A percentile compares a stretch with the other conserved stretches of the same genome.
phyloP scores from a whole-genome alignment of 1,140 invertebrate genomes.

The Nasonia longicornis region DNA sequence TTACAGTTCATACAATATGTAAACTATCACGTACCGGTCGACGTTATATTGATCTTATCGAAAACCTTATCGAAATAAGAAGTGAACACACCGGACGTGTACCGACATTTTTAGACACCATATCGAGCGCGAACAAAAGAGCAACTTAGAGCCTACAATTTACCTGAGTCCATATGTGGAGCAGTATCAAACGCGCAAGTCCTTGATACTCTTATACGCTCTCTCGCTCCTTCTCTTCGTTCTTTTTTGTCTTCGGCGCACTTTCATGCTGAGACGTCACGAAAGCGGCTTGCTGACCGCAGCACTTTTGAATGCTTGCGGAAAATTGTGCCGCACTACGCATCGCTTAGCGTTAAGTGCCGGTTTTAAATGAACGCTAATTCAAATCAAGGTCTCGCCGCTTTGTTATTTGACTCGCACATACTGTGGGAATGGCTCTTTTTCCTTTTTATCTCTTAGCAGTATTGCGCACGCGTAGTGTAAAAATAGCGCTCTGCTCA shows the following conservation, averaged over 20 bases:
- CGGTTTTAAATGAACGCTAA: neutral
- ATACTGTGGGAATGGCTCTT: neutral
- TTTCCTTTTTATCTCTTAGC: neutral
- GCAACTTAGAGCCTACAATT: neutral
- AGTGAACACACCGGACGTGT: no score
- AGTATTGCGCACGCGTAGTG: no score
- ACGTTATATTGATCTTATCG: no score
- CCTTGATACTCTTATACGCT: neutral
- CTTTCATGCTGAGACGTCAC: neutral
- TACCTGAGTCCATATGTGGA: neutral
- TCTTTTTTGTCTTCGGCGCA: neutral
- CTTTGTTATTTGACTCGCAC: neutral
- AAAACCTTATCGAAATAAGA: no score
- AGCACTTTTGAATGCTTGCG: constrained; percentile 4
- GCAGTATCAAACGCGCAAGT: neutral
- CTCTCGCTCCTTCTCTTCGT: neutral
- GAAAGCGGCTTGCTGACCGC: neutral
- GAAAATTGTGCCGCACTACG: neutral
- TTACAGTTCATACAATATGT: no score
- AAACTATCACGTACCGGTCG: no score
- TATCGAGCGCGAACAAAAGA: no score
- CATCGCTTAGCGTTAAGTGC: constrained; percentile 10
- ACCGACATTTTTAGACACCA: no score
- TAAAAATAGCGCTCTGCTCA: no score
- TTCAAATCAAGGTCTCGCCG: neutral